Conservation (phyloP, 2,888 invertebrate species). For the Tinea trinotella region DNA sequence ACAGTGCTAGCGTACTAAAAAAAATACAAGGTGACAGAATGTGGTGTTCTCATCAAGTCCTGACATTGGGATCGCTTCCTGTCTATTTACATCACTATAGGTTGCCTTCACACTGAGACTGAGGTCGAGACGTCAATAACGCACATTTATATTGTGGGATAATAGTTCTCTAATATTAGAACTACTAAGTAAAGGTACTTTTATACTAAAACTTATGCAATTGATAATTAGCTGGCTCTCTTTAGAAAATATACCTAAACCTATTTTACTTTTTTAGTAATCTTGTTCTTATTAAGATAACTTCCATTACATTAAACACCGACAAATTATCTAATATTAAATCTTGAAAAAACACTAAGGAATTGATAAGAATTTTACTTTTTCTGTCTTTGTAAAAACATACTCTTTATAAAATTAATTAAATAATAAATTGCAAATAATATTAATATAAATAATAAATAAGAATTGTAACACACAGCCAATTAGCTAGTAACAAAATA, state of each 20-base stretch:
- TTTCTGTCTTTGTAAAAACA: too few species aligned
- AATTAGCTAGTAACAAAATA: background rate
- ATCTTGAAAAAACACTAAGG: too few species aligned
- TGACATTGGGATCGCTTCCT: slow-evolving; percentile 63
- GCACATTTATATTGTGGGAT: background rate
- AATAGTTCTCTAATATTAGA: background rate
- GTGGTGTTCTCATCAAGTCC: slow-evolving; percentile 32
- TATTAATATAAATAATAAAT: background rate
- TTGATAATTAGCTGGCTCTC: too few species aligned
- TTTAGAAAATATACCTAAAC: too few species aligned
- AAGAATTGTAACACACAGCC: background rate
- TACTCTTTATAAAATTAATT: too few species aligned
- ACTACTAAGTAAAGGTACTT: too few species aligned
- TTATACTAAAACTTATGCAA: too few species aligned
- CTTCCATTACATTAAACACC: too few species aligned
- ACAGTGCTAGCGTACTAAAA: slow-evolving; percentile 24
- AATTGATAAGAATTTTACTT: too few species aligned
- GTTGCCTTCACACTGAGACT: slow-evolving; percentile 54
- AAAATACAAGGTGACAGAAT: slow-evolving; percentile 30
- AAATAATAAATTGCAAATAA: background rate
- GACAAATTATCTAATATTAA: too few species aligned
- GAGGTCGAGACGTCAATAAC: slow-evolving; percentile 23
- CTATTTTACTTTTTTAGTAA: too few species aligned
- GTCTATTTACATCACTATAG: slow-evolving; percentile 62
- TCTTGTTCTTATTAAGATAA: too few species aligned